Evolutionary conservation across 2,113 vertebrate genomes (phyloP), one percentile per base, ranked within the genome.

Genomic region (Triplophysa tibetana): DNA sequence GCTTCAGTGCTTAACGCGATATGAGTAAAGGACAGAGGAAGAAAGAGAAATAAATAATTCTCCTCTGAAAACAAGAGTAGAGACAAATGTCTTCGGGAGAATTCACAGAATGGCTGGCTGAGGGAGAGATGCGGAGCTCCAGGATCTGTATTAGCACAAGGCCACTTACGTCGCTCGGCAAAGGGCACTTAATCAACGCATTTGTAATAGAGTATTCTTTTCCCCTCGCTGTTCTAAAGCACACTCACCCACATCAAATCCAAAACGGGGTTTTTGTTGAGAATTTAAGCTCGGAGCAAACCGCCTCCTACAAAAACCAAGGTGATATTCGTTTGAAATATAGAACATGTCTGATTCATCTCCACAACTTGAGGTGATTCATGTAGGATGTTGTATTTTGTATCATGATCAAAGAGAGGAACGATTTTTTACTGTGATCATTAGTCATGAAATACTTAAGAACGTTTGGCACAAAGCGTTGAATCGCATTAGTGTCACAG

Each of bases 151-250:
- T 88, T 88, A 88, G 82, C 87, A 87, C 86, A 83, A 86, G 87
- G 89, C 89, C 89, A 87, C 89, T 90, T 87, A 87, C 84, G 89
- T 83, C 82, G 86, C 75, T 86, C 84, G 80, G 81, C 76, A 82
- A 89, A 91, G 88, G 88, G 86, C 87, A 88, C 89, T 90, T 88
- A 89, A 92, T 89, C 80, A 89, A 90, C 83, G 79, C 84, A 88
- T 90, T 90, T 90, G 87, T 89, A 91, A 89, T 84, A 79, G 88
- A 89, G 83, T 83, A 87, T 80, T 86, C 79, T 86, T 90, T 86
- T 87, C 81, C 85, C 75, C 23, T 68, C 81, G 43, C 77, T 65
- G 83, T 79, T 89, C 73, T 83, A 67, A 83, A 17, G 80, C 81
- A 85, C 75, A 77, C 74, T 77, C 63, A 41, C 48, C 81, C 82